phyloP scores from a whole-genome alignment of 2,113 vertebrate genomes.

The Zapus hudsonius region DNA sequence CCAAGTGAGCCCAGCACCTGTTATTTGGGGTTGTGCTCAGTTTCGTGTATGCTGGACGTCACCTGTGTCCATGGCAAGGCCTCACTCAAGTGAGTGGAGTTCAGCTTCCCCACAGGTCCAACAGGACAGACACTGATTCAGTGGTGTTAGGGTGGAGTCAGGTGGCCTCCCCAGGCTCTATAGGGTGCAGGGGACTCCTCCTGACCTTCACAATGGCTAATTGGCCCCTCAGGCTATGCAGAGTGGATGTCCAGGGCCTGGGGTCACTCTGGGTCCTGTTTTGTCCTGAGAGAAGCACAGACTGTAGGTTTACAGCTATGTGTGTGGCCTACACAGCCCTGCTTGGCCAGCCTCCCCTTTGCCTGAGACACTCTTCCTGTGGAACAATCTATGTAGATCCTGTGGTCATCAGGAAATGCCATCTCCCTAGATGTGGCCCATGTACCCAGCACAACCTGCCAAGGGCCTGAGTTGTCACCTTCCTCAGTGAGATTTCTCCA shows the following conservation, averaged over 20 bases:
- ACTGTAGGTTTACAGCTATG: neutral
- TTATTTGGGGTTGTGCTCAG: neutral
- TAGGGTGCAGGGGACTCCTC: neutral
- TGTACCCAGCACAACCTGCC: neutral
- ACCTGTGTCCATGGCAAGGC: neutral
- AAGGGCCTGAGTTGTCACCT: accelerated
- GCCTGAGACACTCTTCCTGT: neutral
- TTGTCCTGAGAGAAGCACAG: neutral
- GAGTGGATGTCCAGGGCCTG: too few relatives aligned
- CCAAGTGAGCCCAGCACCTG: neutral
- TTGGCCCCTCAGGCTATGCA: neutral
- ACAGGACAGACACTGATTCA: neutral
- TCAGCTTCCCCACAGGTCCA: neutral
- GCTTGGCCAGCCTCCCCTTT: neutral
- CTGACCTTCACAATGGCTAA: neutral
- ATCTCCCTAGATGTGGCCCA: neutral
- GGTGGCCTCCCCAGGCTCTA: neutral
- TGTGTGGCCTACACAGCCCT: neutral
- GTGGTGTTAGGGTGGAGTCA: too few relatives aligned
- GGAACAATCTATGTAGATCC: neutral
- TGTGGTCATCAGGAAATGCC: neutral
- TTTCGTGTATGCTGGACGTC: neutral
- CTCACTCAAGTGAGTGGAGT: neutral
- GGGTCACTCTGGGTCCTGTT: neutral
- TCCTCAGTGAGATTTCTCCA: neutral